phyloP scores from a whole-genome alignment of 2,797 vertebrate species.

The Eutrigla gurnardus region DNA sequence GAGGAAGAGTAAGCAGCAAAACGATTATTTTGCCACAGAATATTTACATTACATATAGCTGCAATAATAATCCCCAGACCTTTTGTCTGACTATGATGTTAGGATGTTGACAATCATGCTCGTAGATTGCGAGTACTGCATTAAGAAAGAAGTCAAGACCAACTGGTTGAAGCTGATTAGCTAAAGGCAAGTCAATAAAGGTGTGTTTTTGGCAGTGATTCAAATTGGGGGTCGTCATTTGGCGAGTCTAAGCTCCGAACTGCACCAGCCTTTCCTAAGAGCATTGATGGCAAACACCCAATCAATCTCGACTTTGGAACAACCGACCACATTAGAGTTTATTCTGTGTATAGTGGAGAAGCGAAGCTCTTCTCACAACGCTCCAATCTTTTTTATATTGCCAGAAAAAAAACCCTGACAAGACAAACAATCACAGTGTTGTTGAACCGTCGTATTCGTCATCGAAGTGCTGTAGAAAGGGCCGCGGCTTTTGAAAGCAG shows the following conservation, averaged over 20 bases:
- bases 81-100: neutral
- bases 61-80: no score
- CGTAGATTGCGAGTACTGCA: neutral
- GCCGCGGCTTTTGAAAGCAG: slow-evolving; percentile 39
- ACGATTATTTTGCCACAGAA: no score
- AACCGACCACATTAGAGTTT: slow-evolving; percentile 7
- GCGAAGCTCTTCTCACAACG: neutral
- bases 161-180: slow-evolving; percentile 32
- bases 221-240: slow-evolving; percentile 20
- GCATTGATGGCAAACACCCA: slow-evolving; percentile 28
- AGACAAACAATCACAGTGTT: slow-evolving; percentile 31
- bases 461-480: slow-evolving; percentile 36
- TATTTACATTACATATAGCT: no score
- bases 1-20: no score
- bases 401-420: slow-evolving; percentile 17
- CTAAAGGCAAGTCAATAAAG: slow-evolving; percentile 19
- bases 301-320: slow-evolving; percentile 27
- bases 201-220: slow-evolving; percentile 24
- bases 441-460: slow-evolving; percentile 51
- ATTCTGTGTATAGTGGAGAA: neutral
- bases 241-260: neutral
- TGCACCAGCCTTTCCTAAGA: slow-evolving; percentile 23
- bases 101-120: neutral
- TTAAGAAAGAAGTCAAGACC: slow-evolving; percentile 7
- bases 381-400: slow-evolving; percentile 31